phyloP scores from a whole-genome alignment of 1,140 invertebrate species.

The Bombus fervidus region DNA sequence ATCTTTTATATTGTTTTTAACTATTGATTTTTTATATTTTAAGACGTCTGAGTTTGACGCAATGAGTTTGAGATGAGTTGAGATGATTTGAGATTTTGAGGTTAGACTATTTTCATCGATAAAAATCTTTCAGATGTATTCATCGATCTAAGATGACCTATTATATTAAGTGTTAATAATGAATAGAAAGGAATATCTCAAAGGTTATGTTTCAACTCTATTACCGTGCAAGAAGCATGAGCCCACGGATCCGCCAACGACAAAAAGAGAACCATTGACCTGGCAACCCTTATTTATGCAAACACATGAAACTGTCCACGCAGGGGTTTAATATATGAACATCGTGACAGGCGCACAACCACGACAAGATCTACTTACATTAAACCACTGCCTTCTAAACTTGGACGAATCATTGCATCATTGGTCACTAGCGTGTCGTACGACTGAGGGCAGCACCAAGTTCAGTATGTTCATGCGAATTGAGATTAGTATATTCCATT shows the following conservation, averaged over 20 bases:
- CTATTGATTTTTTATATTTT: no score
- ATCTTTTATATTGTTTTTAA: no score
- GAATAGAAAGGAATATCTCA: background rate
- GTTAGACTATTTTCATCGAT: fast-evolving
- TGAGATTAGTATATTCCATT: background rate
- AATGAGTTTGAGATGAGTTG: no score
- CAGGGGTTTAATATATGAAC: slow-evolving; percentile 7
- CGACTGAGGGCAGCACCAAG: no score
- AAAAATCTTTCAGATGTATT: background rate
- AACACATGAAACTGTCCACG: background rate
- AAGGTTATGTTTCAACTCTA: background rate
- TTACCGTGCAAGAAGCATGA: background rate
- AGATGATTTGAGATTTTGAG: no score
- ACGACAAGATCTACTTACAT: slow-evolving; percentile 9
- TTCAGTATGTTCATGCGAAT: background rate
- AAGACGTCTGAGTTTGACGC: no score
- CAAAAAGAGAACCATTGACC: background rate
- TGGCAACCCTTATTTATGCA: slow-evolving; percentile 11
- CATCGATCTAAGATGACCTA: background rate
- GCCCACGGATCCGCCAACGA: background rate
- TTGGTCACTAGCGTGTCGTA: background rate
- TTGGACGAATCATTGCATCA: background rate
- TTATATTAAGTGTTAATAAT: background rate
- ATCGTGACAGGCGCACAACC: background rate
- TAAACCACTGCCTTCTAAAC: slow-evolving; percentile 18